A percentile compares a stretch with the other conserved stretches of the same genome.
Conservation (phyloP, 2,113 vertebrate species). For the Nycticebus coucang region DNA sequence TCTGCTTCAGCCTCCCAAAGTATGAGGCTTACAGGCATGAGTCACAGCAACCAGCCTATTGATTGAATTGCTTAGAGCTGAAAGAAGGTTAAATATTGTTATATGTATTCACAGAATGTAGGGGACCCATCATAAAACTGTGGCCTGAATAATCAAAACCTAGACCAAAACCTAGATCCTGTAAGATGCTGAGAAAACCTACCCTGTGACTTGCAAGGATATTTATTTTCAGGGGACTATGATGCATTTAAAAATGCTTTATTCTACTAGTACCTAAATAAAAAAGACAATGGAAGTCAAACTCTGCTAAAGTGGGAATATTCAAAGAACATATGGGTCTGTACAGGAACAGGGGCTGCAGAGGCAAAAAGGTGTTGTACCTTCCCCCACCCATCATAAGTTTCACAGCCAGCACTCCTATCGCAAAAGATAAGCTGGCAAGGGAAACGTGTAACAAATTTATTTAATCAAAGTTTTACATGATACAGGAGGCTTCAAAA, state of each 20-base stretch:
- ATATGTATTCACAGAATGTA: neutral
- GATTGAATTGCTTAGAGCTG: conserved; percentile 43
- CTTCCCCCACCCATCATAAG: neutral
- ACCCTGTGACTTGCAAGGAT: neutral
- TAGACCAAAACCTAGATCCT: neutral
- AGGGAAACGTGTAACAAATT: neutral
- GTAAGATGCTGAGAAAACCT: neutral
- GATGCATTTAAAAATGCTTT: neutral
- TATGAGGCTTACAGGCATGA: too few relatives aligned
- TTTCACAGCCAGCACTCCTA: neutral
- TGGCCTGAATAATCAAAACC: neutral
- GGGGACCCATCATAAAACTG: neutral
- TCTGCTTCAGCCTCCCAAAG: too few relatives aligned
- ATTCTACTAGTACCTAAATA: neutral
- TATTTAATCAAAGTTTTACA: neutral
- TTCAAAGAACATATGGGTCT: neutral
- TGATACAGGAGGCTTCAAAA: neutral
- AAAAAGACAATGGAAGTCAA: neutral
- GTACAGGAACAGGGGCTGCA: neutral
- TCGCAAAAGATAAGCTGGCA: neutral
- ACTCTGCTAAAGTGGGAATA: neutral
- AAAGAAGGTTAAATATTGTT: conserved; percentile 57
- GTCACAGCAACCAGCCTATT: neutral
- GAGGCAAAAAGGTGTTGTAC: neutral
- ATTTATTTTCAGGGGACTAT: neutral